phyloP scores from a whole-genome alignment of 30 jellyfish, hydroid and myxozoan genomes.

The Clytia hemisphaerica region DNA sequence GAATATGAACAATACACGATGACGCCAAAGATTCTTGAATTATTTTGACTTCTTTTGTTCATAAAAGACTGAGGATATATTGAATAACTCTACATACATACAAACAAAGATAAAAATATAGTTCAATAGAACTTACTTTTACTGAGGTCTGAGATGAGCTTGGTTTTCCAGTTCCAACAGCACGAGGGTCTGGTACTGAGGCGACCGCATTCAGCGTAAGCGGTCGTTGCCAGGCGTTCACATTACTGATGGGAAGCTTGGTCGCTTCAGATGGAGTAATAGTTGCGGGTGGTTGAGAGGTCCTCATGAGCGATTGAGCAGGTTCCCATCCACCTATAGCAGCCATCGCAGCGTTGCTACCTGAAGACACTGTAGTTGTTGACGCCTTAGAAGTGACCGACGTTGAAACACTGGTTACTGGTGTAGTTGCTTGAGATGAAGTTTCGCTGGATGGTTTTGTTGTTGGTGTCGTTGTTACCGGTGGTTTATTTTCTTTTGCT shows the following conservation, averaged over 20 bases:
- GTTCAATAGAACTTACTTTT: constrained; percentile 44
- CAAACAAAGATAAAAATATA: background rate
- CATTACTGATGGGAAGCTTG: constrained; percentile 26
- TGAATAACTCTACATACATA: background rate
- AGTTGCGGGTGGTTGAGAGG: constrained; percentile 41
- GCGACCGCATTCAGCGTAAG: constrained; percentile 53
- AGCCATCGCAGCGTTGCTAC: constrained; percentile 94
- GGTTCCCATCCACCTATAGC: constrained; percentile 99
- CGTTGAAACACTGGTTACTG: background rate
- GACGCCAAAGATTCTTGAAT: too few species aligned
- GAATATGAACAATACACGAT: background rate
- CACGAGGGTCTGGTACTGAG: constrained; percentile 83
- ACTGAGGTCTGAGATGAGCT: constrained; percentile 45
- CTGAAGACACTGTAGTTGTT: constrained; percentile 36
- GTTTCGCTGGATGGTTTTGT: constrained; percentile 22
- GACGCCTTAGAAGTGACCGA: background rate
- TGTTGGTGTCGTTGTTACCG: constrained; percentile 24
- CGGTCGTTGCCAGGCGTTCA: constrained; percentile 96
- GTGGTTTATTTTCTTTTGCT: constrained; percentile 23
- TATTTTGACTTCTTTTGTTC: background rate
- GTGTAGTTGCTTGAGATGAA: constrained; percentile 27
- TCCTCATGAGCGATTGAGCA: constrained; percentile 76
- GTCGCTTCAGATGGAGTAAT: constrained; percentile 36
- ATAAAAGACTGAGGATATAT: background rate
- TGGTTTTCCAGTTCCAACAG: constrained; percentile 97